Evolutionary conservation across 1,140 invertebrate species (phyloP).

Genomic region (Penaeus indicus): DNA sequence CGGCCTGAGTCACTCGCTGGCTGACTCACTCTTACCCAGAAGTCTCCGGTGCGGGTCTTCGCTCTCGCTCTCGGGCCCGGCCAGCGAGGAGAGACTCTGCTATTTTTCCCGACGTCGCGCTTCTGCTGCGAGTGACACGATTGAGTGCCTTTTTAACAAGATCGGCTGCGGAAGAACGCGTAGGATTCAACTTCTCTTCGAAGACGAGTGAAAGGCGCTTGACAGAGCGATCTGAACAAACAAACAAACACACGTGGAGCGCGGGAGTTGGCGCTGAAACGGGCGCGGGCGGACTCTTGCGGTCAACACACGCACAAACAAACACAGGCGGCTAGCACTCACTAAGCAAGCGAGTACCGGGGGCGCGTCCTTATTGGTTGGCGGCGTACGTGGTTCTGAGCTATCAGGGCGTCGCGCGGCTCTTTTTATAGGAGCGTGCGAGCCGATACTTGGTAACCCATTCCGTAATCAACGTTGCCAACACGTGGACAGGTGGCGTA

Average conservation of each 20-base stretch:
- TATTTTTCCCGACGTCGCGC: no score
- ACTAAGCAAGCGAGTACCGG: neutral
- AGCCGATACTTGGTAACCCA: constrained; percentile 38
- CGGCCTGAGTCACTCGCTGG: constrained; percentile 42
- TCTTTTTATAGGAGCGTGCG: neutral
- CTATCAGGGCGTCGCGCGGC: neutral
- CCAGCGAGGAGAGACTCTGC: neutral
- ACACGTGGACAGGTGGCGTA: constrained; percentile 23
- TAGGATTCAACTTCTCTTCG: no score
- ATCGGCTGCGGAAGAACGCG: no score
- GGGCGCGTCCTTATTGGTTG: neutral
- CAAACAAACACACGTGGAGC: neutral
- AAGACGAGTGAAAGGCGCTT: no score
- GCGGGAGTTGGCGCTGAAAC: neutral
- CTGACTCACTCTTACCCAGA: constrained; percentile 33
- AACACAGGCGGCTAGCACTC: constrained; percentile 3
- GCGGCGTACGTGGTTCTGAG: constrained; percentile 7
- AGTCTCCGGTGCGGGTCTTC: constrained; percentile 3
- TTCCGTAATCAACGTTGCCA: neutral
- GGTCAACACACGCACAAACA: constrained; percentile 26
- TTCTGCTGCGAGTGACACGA: no score
- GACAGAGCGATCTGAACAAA: neutral
- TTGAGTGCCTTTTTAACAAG: no score
- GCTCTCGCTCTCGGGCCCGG: neutral
- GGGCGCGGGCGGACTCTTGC: neutral